Base-by-base conservation (phyloP, 2,888 invertebrate genomes). In the Amiota communis region DNA sequence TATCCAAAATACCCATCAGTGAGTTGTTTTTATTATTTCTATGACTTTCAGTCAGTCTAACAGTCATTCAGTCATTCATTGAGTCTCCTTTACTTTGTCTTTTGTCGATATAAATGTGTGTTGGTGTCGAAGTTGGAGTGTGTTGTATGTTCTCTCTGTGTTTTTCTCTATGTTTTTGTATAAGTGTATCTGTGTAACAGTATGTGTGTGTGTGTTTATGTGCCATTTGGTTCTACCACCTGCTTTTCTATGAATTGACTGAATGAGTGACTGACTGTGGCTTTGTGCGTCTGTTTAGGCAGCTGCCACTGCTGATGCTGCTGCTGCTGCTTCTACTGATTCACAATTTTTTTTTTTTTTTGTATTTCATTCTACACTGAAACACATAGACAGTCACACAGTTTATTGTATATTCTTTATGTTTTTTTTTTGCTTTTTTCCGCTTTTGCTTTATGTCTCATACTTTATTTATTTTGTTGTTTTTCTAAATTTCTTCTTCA, bases 381-480 rank as follows among this genome's bases (percentile, higher is more conserved):
- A n/a, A 36, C 8, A 2, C 36, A 36, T 6, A 36, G 4, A 36
- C 36, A 36, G 4, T 6, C 36, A 36, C 8, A 36, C 8, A 36
- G 2, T 36, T 36, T 36, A 36, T 36, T 36, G 36, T 36, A 46
- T n/a, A 47, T 64, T 65, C 49, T 65, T 65, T 65, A 49, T 49
- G 17, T 69, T 71, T 49, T 57, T 15, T 49, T 36, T n/a, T 10
- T n/a, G 11, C 59, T 12, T 47, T 47, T 76, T 51, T 15, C 47
- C 63, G 1, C 2, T 23, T 23, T 3, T 36, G 11, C 6, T 56
- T 51, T 70, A n/a, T 68, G 17, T 47, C 59, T 57, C 49, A 61
- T 51, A 48, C 69, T 56, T 72, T 73, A 51, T 71, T 71, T 75
- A 75, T 74, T 77, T 75, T 75, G 57, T 68, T 72, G 63, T 63